Evolutionary conservation across 2,113 vertebrate species (phyloP), one percentile per base, ranked within the genome.

Genomic region (Myxocyprinus asiaticus): DNA sequence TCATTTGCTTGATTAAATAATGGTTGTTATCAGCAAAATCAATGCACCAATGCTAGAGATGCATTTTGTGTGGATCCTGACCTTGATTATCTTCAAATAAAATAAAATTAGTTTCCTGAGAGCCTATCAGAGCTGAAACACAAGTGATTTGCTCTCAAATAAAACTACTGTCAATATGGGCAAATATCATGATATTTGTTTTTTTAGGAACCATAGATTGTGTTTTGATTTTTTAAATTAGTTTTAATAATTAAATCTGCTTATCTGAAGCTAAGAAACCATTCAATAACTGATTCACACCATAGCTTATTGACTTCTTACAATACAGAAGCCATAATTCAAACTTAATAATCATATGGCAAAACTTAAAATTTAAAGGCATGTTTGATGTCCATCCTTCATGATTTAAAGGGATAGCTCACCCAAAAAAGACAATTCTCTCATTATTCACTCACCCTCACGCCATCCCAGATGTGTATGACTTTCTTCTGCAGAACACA

Each of bases 321-420:
- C 17, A 62, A 45, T 14, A 48, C 44, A 74, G 15, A 44, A 74
- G 45, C 33, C 58, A 63, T 75, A 62, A 75, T 51, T 63, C 59
- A 63, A 63, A n/a, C n/a, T n/a, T 33, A 33, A 33, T 33, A 33
- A 33, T 33, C 22, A 33, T 33, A 33, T 6, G 59, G 15, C 3
- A 15, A 17, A 74, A 74, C 69, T 58, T 58, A 62, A 22, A 50
- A 47, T 42, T 70, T 56, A 9, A 55, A 14, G 15, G 5, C 55
- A 15, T 58, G 55, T 6, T 14, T 50, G 9, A 48, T 48, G 14
- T 17, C 48, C 51, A 51, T 51, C 3, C 61, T 63, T 15, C 15
- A n/a, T 7, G 7, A 58, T 58, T 58, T 15, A 58, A 7, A n/a
- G 6, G 55, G n/a, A 6, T 4, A 10, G 9, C 2, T 2, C 6